Conservation (phyloP, 2,113 vertebrate species). For the Pelecanus crispus region DNA sequence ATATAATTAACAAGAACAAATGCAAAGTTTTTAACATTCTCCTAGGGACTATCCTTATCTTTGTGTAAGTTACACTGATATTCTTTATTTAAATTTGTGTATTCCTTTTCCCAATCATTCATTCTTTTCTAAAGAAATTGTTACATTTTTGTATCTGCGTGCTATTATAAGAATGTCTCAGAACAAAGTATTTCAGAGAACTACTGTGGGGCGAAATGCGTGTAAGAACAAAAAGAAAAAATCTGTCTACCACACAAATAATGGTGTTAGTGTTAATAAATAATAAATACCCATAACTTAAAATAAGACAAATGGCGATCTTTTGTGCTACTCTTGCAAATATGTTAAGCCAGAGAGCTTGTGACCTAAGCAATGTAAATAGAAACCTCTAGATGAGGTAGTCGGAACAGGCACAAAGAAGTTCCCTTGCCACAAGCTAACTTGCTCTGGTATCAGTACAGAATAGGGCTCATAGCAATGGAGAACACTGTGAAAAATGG, state of each 20-base stretch:
- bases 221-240: not conserved
- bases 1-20: not conserved
- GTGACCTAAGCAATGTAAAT: not conserved
- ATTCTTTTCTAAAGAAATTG: not conserved
- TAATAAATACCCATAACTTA: not conserved
- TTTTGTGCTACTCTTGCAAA: not conserved
- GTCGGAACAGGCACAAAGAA: not conserved
- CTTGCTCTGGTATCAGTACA: not conserved
- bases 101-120: not conserved
- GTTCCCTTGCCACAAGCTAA: not conserved
- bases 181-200: not conserved
- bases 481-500: not conserved
- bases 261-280: not conserved
- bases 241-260: not conserved
- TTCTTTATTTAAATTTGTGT: not conserved
- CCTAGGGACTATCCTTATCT: not conserved
- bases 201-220: not conserved
- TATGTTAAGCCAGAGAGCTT: not conserved
- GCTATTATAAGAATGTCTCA: not conserved
- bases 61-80: not conserved
- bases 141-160: not conserved
- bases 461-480: not conserved
- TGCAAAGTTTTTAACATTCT: not conserved
- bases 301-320: not conserved
- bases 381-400: not conserved